Evolutionary conservation across 2,797 vertebrate species (phyloP), one percentile per base, ranked within the genome.

Genomic region (Delichon dasypus): DNA sequence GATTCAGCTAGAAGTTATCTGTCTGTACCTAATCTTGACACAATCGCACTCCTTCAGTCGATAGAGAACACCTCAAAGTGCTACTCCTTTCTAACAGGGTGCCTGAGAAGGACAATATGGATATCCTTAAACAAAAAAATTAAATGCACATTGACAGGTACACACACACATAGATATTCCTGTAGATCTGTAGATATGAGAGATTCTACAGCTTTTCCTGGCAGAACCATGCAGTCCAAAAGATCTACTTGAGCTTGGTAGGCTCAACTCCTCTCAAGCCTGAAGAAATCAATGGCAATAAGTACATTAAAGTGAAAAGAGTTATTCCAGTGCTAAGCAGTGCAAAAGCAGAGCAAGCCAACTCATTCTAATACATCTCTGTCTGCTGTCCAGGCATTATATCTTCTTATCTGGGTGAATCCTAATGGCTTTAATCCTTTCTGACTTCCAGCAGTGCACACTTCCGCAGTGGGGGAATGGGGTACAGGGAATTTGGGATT

Each of bases 201-300:
- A n/a, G 23, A 51, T 93, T 90, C 36, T 79, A 30, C 45, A 17
- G 36, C 50, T 87, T 93, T 83, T 87, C 47, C 76, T 93, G 65
- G 64, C 67, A 94, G 60, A 91, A 73, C 10, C 29, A 50, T 72
- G 21, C 1, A 20, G 55, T 71, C 81, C 53, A 19, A 70, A 75
- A 93, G 64, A 85, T 82, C 45, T 86, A 4, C 77, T 85, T 93
- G 64, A 87, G 75, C 68, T 79, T 58, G 60, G 61, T n/a, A 58
- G n/a, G 74, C 53, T 91, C 45, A 48, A 25, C 25, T 87, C 45
- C 64, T 89, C 89, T 90, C 44, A 30, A 26, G n/a, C 30, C 38
- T 53, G n/a, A 68, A 71, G 95, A 92, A 96, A 96, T 93, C 91
- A 96, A 58, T 55, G 67, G 55, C 38, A 94, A 61, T 93, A 95